Evolutionary conservation across 2,888 invertebrate genomes (phyloP).

Genomic region (Mellilla xanthometata): DNA sequence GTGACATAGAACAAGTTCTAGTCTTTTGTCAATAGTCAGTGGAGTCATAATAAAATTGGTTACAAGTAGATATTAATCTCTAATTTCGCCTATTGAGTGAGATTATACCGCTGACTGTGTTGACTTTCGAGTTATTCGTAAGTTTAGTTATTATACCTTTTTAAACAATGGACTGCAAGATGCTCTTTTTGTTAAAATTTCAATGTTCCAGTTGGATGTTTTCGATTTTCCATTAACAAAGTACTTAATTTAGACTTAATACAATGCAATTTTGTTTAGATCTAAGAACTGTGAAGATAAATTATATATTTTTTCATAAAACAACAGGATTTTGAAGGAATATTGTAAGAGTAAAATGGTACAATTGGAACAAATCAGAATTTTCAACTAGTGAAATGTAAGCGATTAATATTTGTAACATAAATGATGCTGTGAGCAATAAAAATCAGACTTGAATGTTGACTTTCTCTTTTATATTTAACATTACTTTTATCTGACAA

Average conservation of each 20-base stretch:
- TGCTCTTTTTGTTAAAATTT: conserved; percentile 56
- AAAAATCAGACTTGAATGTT: conserved; percentile 69
- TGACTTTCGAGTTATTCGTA: conserved; percentile 50
- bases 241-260: conserved; percentile 68
- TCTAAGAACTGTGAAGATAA: conserved; percentile 33
- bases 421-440: conserved; percentile 80
- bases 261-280: conserved; percentile 40
- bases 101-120: conserved; percentile 25
- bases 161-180: conserved; percentile 48
- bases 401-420: conserved; percentile 75
- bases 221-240: conserved; percentile 30
- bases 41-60: conserved; percentile 6
- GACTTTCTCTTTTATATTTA: conserved; percentile 40
- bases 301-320: conserved; percentile 48
- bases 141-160: conserved; percentile 38
- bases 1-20: conserved; percentile 39
- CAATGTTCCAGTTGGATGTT: conserved; percentile 35
- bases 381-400: conserved; percentile 70
- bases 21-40: conserved; percentile 36
- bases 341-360: conserved; percentile 46
- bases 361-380: conserved; percentile 64
- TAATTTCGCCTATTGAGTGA: conserved; percentile 25
- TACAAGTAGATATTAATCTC: background rate
- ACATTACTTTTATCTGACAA: background rate
- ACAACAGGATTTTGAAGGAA: conserved; percentile 34